Percentiles rank a stretch among this genome's conserved stretches.
These are phyloP conservation scores for Dufourea novaeangliae DNA, from an alignment of 1,140 invertebrate genomes.

Conservation along the genomic window DNA sequence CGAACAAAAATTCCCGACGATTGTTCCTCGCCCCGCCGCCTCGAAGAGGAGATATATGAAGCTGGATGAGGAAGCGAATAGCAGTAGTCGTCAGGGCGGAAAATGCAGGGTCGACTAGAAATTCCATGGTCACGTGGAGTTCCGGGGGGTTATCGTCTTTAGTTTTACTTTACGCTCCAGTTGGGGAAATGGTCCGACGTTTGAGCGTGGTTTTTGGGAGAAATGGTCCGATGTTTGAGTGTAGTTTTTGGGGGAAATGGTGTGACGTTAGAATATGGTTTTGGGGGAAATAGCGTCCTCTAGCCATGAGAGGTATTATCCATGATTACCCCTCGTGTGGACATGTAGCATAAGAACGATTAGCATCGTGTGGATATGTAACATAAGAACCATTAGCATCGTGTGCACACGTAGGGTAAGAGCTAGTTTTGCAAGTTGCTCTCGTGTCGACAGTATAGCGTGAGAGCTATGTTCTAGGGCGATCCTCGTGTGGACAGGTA, in stretches of 20 bases:
- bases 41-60: background rate
- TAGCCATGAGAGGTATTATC: background rate
- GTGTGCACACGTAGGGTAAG: background rate
- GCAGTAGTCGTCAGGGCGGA: background rate
- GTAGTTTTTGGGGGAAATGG: no score
- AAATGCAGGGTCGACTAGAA: background rate
- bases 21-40: background rate
- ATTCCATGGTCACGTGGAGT: background rate
- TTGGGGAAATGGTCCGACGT: no score
- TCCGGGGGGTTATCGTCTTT: background rate
- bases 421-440: background rate
- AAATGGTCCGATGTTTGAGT: no score
- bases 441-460: background rate
- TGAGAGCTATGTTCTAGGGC: no score
- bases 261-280: no score
- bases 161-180: no score
- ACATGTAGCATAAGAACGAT: background rate
- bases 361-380: constrained; percentile 3
- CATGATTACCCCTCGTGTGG: background rate
- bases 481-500: no score
- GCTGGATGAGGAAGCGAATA: background rate
- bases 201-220: no score
- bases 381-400: background rate
- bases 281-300: no score
- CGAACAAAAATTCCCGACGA: background rate